Base-by-base conservation (phyloP, 2,797 vertebrate genomes). In the Rhincodon typus region DNA sequence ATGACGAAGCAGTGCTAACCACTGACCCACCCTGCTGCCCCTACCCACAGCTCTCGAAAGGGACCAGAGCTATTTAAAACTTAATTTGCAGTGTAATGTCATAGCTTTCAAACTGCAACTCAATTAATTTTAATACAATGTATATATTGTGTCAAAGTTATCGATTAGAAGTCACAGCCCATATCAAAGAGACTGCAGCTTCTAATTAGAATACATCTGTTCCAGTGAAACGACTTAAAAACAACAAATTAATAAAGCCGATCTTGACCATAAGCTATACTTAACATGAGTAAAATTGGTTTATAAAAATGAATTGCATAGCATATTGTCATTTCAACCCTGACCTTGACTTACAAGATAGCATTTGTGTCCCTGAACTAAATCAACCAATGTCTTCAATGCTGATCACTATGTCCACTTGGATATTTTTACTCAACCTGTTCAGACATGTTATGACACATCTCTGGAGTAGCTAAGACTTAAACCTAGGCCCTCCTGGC, bases 161-260 rank as follows among this genome's bases (percentile, higher is more conserved):
- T n/a, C 38, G n/a, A 69, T 67, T 93, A 69, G 62, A 93, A 93
- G 90, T 42, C 90, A 93, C 10, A n/a, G 90, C 90, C 90, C n/a
- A 8, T 69, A 69, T 69, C 62, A 69, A 42, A 62, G 90, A 67
- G 67, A 19, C 88, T 67, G 88, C 57, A 67, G 88, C 17, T n/a
- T 93, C 34, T 38, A 66, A 67, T 93, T 93, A 91, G 57, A 93
- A 66, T 93, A 25, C n/a, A 93, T 38, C 57, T 62, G 88, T 91
- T 69, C 62, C 62, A 42, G 19, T 93, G n/a, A 69, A 93, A 93
- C 38, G 4, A 69, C 66, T 38, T 69, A 66, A 93, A 42, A 93
- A 42, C 90, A 67, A 34, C 62, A 91, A 19, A 67, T 7, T 57
- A 90, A 67, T 30, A 91, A 91, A 66, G 62, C 88, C 34, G 21